Evolutionary conservation across 2,888 invertebrate species (phyloP).

Genomic region (Gastrophysa polygoni): DNA sequence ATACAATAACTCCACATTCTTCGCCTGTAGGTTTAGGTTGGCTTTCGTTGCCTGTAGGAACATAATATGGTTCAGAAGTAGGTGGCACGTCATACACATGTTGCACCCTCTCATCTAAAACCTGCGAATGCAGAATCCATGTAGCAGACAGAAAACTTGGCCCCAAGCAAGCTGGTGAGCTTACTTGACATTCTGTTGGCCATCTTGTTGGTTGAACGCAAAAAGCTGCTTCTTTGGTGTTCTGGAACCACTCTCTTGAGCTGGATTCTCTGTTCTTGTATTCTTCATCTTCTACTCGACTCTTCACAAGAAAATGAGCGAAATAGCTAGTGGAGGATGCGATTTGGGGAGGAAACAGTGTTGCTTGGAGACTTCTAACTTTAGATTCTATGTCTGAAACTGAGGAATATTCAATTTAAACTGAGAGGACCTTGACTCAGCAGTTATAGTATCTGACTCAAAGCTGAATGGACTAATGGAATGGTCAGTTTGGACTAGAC

Average conservation of each 20-base stretch:
- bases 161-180: constrained; percentile 13
- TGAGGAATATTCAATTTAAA: too few relatives aligned
- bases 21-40: constrained; percentile 86
- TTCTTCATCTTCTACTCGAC: constrained; percentile 55
- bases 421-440: too few relatives aligned
- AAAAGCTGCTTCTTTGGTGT: constrained; percentile 48
- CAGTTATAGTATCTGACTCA: too few relatives aligned
- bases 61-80: constrained; percentile 81
- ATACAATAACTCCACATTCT: constrained; percentile 82
- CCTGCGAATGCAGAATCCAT: constrained; percentile 61
- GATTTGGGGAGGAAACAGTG: constrained; percentile 64
- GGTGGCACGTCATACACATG: constrained; percentile 77
- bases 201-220: constrained; percentile 82
- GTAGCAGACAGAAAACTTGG: background rate
- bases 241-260: constrained; percentile 66
- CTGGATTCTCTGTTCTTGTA: constrained; percentile 38
- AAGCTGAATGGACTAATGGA: too few relatives aligned
- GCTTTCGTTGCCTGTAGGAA: constrained; percentile 76
- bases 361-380: constrained; percentile 71
- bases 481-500: too few relatives aligned
- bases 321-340: constrained; percentile 61
- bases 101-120: constrained; percentile 78
- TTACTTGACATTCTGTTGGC: constrained; percentile 89
- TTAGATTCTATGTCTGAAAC: constrained; percentile 48
- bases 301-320: constrained; percentile 71